Conservation (phyloP, 2,797 vertebrate species). For the Natrix natrix region DNA sequence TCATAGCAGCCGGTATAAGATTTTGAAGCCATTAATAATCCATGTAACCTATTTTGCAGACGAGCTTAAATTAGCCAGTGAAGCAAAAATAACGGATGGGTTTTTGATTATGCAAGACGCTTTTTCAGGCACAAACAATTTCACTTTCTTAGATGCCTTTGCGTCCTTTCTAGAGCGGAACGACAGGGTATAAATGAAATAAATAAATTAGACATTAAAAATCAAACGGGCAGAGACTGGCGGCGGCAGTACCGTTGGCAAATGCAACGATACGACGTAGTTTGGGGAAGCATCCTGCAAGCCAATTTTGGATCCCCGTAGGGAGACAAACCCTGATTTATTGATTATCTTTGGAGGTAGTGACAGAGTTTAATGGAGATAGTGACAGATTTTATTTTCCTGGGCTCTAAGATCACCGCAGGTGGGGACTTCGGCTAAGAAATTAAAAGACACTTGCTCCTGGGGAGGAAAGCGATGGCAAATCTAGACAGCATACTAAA, state of each 20-base stretch:
- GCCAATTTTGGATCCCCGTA: background rate
- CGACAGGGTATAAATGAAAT: background rate
- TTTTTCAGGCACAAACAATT: background rate
- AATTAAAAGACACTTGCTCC: no score
- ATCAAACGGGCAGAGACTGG: background rate
- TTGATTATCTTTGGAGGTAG: background rate
- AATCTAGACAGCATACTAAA: no score
- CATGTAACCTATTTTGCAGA: slow-evolving; percentile 1
- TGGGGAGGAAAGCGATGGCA: no score
- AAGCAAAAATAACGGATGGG: background rate
- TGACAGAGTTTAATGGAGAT: no score
- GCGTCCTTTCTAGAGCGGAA: background rate
- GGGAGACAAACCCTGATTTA: background rate
- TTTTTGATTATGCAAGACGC: background rate
- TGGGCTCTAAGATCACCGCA: no score
- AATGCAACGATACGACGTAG: background rate
- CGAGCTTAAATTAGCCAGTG: background rate
- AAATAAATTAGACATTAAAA: background rate
- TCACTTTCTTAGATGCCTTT: background rate
- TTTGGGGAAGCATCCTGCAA: background rate
- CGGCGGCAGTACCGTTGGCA: background rate
- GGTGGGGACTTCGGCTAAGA: no score
- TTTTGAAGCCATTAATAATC: background rate
- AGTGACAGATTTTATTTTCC: no score
- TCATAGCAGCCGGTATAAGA: background rate